Base-by-base conservation (phyloP, 2,888 invertebrate species). In the Mesorhabditis belari region DNA sequence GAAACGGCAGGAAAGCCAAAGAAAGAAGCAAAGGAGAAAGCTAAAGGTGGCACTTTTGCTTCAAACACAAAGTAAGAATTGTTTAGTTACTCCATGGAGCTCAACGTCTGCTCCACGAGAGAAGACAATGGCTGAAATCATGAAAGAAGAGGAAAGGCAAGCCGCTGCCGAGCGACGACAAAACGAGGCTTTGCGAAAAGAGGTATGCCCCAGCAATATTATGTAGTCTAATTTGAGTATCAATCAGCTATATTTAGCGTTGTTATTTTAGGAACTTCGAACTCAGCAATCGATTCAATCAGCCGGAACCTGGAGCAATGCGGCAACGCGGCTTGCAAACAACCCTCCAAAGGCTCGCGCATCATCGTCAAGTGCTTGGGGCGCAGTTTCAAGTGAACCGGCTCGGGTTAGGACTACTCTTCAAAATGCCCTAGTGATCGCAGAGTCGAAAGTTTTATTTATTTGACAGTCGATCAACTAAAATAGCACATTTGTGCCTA, bases 141-240 rank as follows among this genome's bases (percentile, higher is more conserved):
- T 67, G 35, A 58, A 58, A 1, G 72, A 67, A 49, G 69, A 70
- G 50, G 70, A 73, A 25, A 51, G 70, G 17, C 60, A 67, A 28
- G 27, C 62, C 51, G 55, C 55, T 12, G 62, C 57, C n/a, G 66
- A 67, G 51, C 57, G 49, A 19, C 60, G 58, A 49, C 44, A n/a
- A 9, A n/a, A 17, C 44, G 44, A 35, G 44, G 44, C 44, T 35
- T 17, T 35, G 12, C 44, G 44, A 9, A 35, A 35, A 35, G 44
- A 35, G n/a, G 44, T 35, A n/a, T n/a, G 44, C 44, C 44, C n/a
- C n/a, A n/a, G n/a, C n/a, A n/a, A 35, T 9, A 35, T 35, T 35
- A 17, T 35, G 12, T 17, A 35, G n/a, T n/a, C n/a, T 35, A 1
- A 35, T 35, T 9, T 9, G 44, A 35, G 44, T 35, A n/a, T n/a